Evolutionary conservation across 1,140 invertebrate genomes (phyloP).

Genomic region (Calephelis virginiensis): DNA sequence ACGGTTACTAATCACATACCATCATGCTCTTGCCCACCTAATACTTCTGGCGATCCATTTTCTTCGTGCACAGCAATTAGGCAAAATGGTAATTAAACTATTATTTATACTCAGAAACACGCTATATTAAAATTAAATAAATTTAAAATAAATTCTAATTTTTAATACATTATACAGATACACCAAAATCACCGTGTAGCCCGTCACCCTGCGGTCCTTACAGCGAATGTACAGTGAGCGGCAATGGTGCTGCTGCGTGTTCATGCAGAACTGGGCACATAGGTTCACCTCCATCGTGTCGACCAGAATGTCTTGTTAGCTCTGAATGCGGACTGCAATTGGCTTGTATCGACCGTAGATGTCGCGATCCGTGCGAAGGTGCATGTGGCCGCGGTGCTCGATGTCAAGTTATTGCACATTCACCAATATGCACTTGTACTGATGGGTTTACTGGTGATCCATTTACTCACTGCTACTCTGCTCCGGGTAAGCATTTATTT

Average conservation of each 20-base stretch:
- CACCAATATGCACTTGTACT: conserved; percentile 88
- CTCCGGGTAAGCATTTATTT: conserved; percentile 58
- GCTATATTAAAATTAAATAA: not conserved
- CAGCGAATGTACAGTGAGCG: conserved; percentile 82
- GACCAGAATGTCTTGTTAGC: conserved; percentile 84
- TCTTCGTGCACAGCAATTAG: conserved; percentile 81
- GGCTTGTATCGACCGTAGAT: conserved; percentile 82
- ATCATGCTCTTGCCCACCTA: conserved; percentile 83
- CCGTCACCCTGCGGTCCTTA: conserved; percentile 89
- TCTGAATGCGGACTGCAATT: conserved; percentile 83
- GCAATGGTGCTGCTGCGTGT: conserved; percentile 84
- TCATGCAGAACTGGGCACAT: conserved; percentile 84
- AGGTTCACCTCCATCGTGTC: conserved; percentile 85
- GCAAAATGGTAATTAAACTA: conserved; percentile 66
- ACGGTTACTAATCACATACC: conserved; percentile 85
- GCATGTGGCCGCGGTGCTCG: conserved; percentile 88
- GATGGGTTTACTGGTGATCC: conserved; percentile 90
- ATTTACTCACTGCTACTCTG: conserved; percentile 85
- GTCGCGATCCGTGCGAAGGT: conserved; percentile 84
- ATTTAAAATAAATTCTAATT: not conserved
- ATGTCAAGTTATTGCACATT: conserved; percentile 90
- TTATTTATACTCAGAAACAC: conserved; percentile 10
- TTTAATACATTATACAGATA: conserved; percentile 33
- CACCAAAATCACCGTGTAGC: conserved; percentile 81
- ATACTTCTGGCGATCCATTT: conserved; percentile 86